A percentile compares a stretch with the other conserved stretches of the same genome.
phyloP scores from a whole-genome alignment of 2,888 invertebrate genomes.

The Lithophane socia region DNA sequence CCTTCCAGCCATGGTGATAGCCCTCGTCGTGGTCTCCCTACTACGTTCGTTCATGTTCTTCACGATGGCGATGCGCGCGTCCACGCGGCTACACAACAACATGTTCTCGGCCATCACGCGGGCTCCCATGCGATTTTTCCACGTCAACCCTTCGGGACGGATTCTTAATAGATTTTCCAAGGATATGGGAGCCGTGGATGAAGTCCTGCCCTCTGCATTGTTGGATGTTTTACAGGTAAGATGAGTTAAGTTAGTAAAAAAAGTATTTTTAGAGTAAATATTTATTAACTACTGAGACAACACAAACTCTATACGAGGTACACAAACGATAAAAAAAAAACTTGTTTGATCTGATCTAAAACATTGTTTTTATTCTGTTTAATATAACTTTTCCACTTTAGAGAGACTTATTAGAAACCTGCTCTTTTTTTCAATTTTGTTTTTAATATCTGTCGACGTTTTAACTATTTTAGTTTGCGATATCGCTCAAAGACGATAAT shows the following conservation, averaged over 20 bases:
- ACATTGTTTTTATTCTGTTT: not conserved
- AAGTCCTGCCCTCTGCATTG: conserved; percentile 91
- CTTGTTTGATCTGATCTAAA: too few species aligned
- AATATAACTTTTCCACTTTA: not conserved
- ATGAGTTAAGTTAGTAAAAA: not conserved
- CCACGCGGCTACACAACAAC: conserved; percentile 94
- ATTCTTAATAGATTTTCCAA: conserved; percentile 97
- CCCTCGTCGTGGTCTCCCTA: conserved; percentile 87
- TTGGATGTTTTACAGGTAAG: conserved; percentile 91
- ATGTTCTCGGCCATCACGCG: conserved; percentile 96
- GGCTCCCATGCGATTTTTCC: conserved; percentile 96
- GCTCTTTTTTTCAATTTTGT: not conserved
- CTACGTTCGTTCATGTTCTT: conserved; percentile 91
- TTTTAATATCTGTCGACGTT: not conserved
- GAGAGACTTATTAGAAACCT: not conserved
- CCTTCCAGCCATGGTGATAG: conserved; percentile 86
- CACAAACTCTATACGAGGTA: not conserved
- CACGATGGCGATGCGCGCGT: conserved; percentile 93
- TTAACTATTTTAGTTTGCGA: too few species aligned
- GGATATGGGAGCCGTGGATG: conserved; percentile 94
- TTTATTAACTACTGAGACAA: not conserved
- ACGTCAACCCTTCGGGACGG: conserved; percentile 95
- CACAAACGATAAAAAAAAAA: not conserved
- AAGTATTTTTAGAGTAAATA: not conserved
- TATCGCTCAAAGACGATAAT: too few species aligned